Evolutionary conservation across 2,113 vertebrate genomes (phyloP), one percentile per base, ranked within the genome.

Genomic region (Eulemur rufifrons): DNA sequence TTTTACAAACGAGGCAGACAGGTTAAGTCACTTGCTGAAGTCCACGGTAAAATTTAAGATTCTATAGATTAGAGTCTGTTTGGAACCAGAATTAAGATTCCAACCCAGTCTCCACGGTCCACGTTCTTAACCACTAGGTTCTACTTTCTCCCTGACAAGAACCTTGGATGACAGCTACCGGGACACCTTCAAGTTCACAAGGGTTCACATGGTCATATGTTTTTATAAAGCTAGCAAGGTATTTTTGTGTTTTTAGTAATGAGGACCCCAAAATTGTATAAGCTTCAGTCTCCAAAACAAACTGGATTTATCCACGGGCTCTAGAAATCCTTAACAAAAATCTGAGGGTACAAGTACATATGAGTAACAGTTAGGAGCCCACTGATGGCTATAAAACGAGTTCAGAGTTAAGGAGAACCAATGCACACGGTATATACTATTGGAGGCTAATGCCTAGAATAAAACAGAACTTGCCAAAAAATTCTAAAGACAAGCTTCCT

Each of bases 261-360:
- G 45, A 89, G 1, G 8, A 86, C 12, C 34, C 59, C 42, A 2
- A 54, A 63, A 85, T 0, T 47, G 23, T 9, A 2, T 63, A 63
- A 42, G n/a, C 54, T 18, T 69, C 37, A 37, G 25, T 71, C 2
- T 32, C 27, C 34, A 73, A 76, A 64, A 37, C 25, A 83, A 63
- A 17, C 12, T 2, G 17, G 34, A 80, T 66, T 21, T 9, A 82
- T 1, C 50, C 32, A 4, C 12, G 10, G 39, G 37, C 50, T 86
- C 47, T 59, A 81, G 52, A 92, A 92, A 73, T 86, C 64, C 77
- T 89, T 63, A 92, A n/a, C 23, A 66, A 84, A 94, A 59, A 66
- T 23, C 2, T 74, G n/a, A 91, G 47, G n/a, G 4, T 54, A 25
- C 14, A 73, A 34, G 45, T 59, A 68, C 6, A 9, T 3, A 63